Conservation (phyloP, 2,113 vertebrate species). For the Morone chrysops region DNA sequence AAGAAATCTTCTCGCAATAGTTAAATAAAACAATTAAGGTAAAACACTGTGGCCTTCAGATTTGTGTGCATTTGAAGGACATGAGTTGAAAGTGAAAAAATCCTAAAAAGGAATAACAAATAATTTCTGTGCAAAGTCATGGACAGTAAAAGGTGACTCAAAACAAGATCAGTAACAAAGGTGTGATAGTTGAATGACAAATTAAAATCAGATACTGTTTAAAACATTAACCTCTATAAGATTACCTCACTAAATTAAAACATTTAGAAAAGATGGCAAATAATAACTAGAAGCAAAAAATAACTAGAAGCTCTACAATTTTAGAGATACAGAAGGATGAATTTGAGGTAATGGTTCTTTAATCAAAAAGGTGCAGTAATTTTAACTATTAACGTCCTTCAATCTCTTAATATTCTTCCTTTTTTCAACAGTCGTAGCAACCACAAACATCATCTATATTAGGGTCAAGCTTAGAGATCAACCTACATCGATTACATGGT, state of each 20-base stretch:
- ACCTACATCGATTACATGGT: background rate
- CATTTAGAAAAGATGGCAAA: conserved; percentile 13
- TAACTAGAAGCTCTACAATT: background rate
- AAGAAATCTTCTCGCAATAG: conserved; percentile 1
- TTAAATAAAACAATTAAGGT: conserved; percentile 28
- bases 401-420: background rate
- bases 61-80: conserved; percentile 54
- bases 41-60: conserved; percentile 22
- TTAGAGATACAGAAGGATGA: background rate
- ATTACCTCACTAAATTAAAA: background rate
- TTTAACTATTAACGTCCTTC: background rate
- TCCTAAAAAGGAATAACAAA: background rate
- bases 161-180: conserved; percentile 43
- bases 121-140: conserved; percentile 49
- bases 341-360: conserved; percentile 35
- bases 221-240: background rate
- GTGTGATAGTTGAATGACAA: background rate
- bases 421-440: background rate
- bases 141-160: conserved; percentile 12
- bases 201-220: background rate
- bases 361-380: background rate
- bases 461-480: conserved; percentile 7
- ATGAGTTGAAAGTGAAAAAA: conserved; percentile 21
- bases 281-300: background rate
- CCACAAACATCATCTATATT: conserved; percentile 13